These are phyloP conservation scores for Lithosia quadra DNA, from an alignment of 2,888 invertebrate genomes.

Conservation along the genomic window DNA sequence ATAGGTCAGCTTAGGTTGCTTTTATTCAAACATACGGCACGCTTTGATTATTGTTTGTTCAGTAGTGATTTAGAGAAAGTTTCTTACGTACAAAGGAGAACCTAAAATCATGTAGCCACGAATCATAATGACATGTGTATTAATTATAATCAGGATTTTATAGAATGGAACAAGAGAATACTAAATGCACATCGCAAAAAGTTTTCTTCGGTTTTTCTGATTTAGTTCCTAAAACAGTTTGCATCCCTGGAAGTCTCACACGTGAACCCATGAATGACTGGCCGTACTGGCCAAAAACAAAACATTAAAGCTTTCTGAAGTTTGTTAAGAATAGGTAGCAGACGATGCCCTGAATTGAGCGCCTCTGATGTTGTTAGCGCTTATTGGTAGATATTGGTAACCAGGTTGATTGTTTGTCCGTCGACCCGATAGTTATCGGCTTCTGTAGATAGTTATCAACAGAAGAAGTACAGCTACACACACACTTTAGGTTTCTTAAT, in stretches of 20 bases:
- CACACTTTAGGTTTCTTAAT: neutral
- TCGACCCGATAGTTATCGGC: too few relatives aligned
- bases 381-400: neutral
- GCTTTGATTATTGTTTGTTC: constrained; percentile 37
- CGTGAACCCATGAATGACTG: neutral
- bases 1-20: constrained; percentile 46
- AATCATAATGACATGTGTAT: neutral
- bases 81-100: constrained; percentile 6
- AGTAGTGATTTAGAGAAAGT: constrained; percentile 32
- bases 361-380: neutral
- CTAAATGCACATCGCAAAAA: neutral
- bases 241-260: neutral
- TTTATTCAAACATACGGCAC: constrained; percentile 34
- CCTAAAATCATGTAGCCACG: neutral
- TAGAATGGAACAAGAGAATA: neutral
- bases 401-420: neutral
- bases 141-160: neutral
- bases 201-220: neutral
- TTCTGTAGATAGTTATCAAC: too few relatives aligned
- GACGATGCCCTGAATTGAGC: neutral
- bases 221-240: neutral
- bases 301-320: neutral
- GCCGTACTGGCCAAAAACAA: neutral
- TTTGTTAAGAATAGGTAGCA: neutral
- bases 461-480: neutral